A percentile compares a stretch with the other conserved stretches of the same genome.
Conservation (phyloP, 1,140 invertebrate species). For the Lordiphosa mommai region DNA sequence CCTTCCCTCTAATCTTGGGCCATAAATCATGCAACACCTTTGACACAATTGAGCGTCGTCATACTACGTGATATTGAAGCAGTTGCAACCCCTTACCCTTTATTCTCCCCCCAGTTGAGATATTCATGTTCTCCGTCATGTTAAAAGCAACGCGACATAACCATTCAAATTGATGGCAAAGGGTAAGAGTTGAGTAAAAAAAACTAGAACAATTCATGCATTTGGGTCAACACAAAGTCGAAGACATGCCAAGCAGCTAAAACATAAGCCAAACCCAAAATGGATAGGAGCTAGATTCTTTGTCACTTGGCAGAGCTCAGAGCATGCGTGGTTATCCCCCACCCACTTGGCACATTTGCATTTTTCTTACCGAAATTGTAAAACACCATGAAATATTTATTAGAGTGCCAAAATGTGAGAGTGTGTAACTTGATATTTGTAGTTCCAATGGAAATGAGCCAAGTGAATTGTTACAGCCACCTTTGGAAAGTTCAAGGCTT, state of each 20-base stretch:
- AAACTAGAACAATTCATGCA: conserved; percentile 38
- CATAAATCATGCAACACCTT: conserved; percentile 47
- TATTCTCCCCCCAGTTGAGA: conserved; percentile 22
- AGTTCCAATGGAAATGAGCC: neutral
- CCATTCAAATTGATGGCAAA: conserved; percentile 46
- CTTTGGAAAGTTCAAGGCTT: conserved; percentile 30
- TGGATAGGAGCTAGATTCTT: neutral
- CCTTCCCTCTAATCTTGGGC: conserved; percentile 9
- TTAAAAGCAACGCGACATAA: conserved; percentile 30
- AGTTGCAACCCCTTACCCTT: conserved; percentile 17
- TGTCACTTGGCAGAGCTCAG: conserved; percentile 10
- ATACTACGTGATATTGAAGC: conserved; percentile 34
- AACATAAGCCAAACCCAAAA: conserved; percentile 8
- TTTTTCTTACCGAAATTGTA: conserved; percentile 18
- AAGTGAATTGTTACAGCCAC: neutral
- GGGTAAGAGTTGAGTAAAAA: too few relatives aligned
- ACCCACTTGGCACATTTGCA: conserved; percentile 36
- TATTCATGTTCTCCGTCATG: conserved; percentile 33
- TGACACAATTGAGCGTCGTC: conserved; percentile 17
- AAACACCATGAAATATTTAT: conserved; percentile 12
- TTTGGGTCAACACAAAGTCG: conserved; percentile 43
- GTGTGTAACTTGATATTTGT: neutral
- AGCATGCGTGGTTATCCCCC: conserved; percentile 7
- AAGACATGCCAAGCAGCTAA: conserved; percentile 3
- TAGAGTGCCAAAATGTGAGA: conserved; percentile 2